Percentiles rank a stretch among this genome's conserved stretches.
Conservation (phyloP, 2,797 vertebrate species). For the Spinibarbus caldwelli region DNA sequence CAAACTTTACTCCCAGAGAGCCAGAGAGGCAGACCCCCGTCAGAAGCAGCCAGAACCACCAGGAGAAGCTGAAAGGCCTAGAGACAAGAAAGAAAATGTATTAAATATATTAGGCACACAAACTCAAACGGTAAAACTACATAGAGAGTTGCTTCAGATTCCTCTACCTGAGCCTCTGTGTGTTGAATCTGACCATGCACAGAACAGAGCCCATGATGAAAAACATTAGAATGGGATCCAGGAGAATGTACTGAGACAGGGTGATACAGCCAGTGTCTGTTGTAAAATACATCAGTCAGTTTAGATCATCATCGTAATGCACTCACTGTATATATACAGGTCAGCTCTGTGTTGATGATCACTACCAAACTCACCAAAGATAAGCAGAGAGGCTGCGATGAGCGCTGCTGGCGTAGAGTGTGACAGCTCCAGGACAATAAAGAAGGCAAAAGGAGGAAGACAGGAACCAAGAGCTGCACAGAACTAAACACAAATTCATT, state of each 20-base stretch:
- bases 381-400: constrained; percentile 84
- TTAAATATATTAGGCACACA: not conserved
- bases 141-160: not conserved
- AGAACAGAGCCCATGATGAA: constrained; percentile 95
- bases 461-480: constrained; percentile 91
- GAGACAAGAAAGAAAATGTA: constrained; percentile 27
- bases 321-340: not conserved
- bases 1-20: constrained; percentile 96
- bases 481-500: constrained; percentile 78
- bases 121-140: not conserved
- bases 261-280: constrained; percentile 97
- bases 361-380: constrained; percentile 85
- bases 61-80: constrained; percentile 87
- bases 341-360: not conserved
- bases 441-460: constrained; percentile 88
- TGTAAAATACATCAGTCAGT: constrained; percentile 8
- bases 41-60: constrained; percentile 94
- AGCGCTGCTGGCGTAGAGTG: constrained; percentile 85
- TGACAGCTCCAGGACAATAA: constrained; percentile 89
- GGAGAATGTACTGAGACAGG: constrained; percentile 95
- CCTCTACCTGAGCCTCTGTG: constrained; percentile 81
- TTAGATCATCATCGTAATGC: not conserved
- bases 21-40: constrained; percentile 90
- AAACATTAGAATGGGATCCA: constrained; percentile 97
- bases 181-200: constrained; percentile 91